Evolutionary conservation across 1,140 invertebrate species (phyloP), one percentile per base, ranked within the genome.

Genomic region (Dinoponera quadriceps): DNA sequence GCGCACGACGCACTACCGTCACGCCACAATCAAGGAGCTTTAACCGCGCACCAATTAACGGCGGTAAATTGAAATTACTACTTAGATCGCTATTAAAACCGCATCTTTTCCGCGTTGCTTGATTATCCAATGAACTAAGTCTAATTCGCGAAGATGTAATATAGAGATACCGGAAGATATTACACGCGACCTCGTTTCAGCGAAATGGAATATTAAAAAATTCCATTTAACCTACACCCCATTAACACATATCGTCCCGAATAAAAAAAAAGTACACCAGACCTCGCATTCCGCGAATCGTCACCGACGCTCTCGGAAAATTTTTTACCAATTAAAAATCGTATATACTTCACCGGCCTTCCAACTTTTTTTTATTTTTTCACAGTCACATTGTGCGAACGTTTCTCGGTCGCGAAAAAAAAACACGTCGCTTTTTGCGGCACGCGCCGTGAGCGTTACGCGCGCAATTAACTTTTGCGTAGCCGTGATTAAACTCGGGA

Each of bases 401-500:
- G 14, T 75, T 74, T 63, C 29, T 49, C 49, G 48, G 38, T 29
- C 77, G 57, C 22, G 20, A 49, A 49, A 82, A 73, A n/a, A 44
- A 44, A 33, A 5, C 38, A 44, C 66, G 57, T 2, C 25, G 57
- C 13, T 29, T 27, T 33, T 65, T 62, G 18, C 73, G 18, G 48
- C 65, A 71, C 65, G 33, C 51, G 51, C 25, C 72, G 62, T 49
- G 22, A 78, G 20, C 75, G 51, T 80, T 71, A 69, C 65, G 75
- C 75, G 75, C 65, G 51, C 65, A 80, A 80, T 80, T 71, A 80
- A 80, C 63, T 80, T 78, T 78, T 51, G 74, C 74, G 51, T 71
- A 59, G 51, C 51, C 65, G 75, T 57, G 65, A 80, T 80, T 80
- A 80, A 80, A 80, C 14, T 33, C n/a, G 38, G 16, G 16, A 27